Base-by-base conservation (phyloP, 2,113 vertebrate species). In the Hypanus sabinus region DNA sequence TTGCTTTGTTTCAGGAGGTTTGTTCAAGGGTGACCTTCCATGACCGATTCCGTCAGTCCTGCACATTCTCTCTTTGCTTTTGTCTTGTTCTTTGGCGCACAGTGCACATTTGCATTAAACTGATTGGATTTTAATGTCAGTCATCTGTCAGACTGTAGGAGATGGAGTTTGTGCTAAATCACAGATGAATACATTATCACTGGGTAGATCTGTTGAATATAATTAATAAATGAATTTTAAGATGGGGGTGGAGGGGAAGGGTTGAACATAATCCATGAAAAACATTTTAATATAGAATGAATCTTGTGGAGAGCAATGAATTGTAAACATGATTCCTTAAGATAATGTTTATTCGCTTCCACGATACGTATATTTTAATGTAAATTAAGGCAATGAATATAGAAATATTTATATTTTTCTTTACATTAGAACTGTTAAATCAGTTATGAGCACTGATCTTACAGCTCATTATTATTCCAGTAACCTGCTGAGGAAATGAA, bases 81-180 rank as follows among this genome's bases (percentile, higher is more conserved):
- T 55, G 30, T 30, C 55, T 27, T 30, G 83, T 62, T 18, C n/a
- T 70, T 92, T 70, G 65, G 65, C 88, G 36, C 33, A 62, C 62
- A 38, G 88, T 38, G 88, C 22, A 2, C 27, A 36, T 33, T 92
- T 92, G 68, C 33, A 70, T 92, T 70, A 70, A 87, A 92, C 33
- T 71, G 65, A 92, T 92, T 92, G 62, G 62, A 92, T 71, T 92
- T 92, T 92, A 92, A 92, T 92, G 88, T 71, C 88, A 10, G 88
- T 92, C 62, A 92, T 92, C 62, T 70, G 88, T 71, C 88, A 92
- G 70, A 62, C 65, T 92, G 88, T 91, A 62, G 65, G 88, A 71
- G 65, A 71, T 92, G 18, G 88, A 92, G 38, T 71, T 38, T 92
- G 88, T 24, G n/a, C 68, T 71, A 70, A 92, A 92, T 92, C 33